phyloP scores from a whole-genome alignment of 2,113 vertebrate genomes.

The Gambusia holbrooki region DNA sequence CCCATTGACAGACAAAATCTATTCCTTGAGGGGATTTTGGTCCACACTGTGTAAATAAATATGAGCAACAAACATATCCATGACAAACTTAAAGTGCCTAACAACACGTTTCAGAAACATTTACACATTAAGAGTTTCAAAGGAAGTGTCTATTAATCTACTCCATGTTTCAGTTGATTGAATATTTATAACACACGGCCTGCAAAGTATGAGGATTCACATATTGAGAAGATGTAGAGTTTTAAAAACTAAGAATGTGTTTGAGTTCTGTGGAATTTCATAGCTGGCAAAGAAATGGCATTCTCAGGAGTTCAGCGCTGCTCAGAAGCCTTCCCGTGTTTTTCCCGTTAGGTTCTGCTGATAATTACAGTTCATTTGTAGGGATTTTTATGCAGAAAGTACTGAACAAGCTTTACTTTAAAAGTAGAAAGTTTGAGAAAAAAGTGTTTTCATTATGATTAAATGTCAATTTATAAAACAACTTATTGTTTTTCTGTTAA shows the following conservation, averaged over 20 bases:
- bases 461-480: background rate
- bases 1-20: too few species aligned
- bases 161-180: background rate
- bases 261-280: slow-evolving; percentile 11
- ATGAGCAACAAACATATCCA: too few species aligned
- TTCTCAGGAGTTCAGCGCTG: background rate
- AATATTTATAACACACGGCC: too few species aligned
- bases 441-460: background rate
- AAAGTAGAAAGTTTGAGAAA: background rate
- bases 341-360: background rate
- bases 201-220: background rate
- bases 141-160: background rate
- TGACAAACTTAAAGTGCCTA: too few species aligned
- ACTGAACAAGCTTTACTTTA: background rate
- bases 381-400: background rate
- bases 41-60: too few species aligned
- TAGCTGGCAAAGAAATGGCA: slow-evolving; percentile 12
- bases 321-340: background rate
- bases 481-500: background rate
- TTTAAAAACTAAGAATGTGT: background rate
- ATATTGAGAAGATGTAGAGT: background rate
- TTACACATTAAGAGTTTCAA: background rate
- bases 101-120: background rate
- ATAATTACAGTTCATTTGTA: slow-evolving; percentile 6
- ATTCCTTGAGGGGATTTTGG: too few species aligned